Evolutionary conservation across 2,888 invertebrate genomes (phyloP), one percentile per base, ranked within the genome.

Genomic region (Gortyna flavago): DNA sequence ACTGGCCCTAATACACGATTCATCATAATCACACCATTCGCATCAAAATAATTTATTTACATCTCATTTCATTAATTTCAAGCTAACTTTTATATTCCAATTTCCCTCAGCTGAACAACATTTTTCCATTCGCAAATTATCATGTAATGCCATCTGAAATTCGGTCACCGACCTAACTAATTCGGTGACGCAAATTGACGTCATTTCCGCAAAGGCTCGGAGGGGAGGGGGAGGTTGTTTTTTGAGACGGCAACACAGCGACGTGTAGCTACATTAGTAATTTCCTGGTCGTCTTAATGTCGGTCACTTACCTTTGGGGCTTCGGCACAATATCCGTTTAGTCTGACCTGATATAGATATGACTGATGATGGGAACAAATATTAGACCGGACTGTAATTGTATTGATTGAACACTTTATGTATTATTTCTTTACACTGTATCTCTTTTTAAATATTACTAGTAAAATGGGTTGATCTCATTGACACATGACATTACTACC

Each of bases 171-270:
- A 68, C 78, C 75, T 79, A 81, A 81, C 85, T 85, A 88, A 88
- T 89, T 82, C 72, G 73, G 68, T 77, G 73, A 75, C 85, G 75
- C 85, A 90, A 90, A 90, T 90, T 88, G 89, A 75, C 85, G 87
- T 89, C 81, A 91, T 91, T 91, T 91, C 91, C 92, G 81, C 38
- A 32, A 57, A 75, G 77, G 73, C 57, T 51, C 41, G 68, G 44
- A 70, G 78, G 51, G 72, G 72, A 25, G 54, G 48, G 8, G 1
- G 6, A 13, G 18, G 72, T 80, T 86, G 85, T 84, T 89, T 90
- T 91, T 90, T 85, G 87, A 84, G 83, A 77, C 66, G 78, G 59
- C 80, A 72, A 81, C 70, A 61, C 61, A 79, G 81, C 70, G 81
- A 78, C 75, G 48, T 85, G 70, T 80, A 76, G 41, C 72, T 71